Conservation (phyloP, 2,113 vertebrate genomes). For the Sylvia atricapilla region DNA sequence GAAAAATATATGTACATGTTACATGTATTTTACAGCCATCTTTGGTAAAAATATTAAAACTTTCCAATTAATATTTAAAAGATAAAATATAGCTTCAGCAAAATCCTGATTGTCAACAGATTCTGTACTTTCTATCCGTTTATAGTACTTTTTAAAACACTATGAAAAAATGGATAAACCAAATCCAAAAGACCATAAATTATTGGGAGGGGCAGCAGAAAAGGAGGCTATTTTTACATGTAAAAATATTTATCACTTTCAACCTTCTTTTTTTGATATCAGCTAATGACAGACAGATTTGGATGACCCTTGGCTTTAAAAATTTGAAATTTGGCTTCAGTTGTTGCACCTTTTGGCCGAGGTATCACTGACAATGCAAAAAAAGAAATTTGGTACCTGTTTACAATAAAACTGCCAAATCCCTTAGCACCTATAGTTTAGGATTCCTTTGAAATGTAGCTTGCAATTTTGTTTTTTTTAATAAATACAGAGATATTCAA, state of each 20-base stretch:
- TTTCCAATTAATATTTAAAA: neutral
- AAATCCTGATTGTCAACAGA: neutral
- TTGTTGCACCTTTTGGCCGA: neutral
- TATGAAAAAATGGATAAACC: neutral
- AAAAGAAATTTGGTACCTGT: neutral
- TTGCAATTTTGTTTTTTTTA: neutral
- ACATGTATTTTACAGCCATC: neutral
- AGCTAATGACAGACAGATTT: neutral
- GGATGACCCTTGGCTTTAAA: neutral
- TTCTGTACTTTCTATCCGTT: neutral
- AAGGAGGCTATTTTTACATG: neutral
- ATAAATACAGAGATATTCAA: neutral
- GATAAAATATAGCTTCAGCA: neutral
- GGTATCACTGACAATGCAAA: neutral
- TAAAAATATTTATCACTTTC: neutral
- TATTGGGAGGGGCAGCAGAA: neutral
- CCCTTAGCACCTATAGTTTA: neutral
- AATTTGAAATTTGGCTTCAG: neutral
- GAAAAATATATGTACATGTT: neutral
- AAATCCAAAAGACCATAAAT: neutral
- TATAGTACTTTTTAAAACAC: neutral
- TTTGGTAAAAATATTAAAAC: neutral
- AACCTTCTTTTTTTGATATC: neutral
- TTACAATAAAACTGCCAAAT: neutral
- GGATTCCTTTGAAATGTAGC: neutral